phyloP scores from a whole-genome alignment of 1,140 invertebrate genomes.

The Vanessa tameamea region DNA sequence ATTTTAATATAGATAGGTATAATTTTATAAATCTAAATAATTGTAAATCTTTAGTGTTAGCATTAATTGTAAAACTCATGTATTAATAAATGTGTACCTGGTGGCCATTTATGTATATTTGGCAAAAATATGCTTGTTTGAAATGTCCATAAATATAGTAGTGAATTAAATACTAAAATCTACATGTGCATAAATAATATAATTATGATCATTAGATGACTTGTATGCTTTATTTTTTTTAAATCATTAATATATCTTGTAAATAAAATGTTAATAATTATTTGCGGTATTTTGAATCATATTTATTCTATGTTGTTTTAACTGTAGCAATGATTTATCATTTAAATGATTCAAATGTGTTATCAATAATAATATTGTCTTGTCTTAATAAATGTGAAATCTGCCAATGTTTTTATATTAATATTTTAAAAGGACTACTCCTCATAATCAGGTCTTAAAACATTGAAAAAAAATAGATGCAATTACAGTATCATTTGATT shows the following conservation, averaged over 20 bases:
- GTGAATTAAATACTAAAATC: background rate
- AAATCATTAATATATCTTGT: constrained; percentile 14
- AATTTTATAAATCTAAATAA: background rate
- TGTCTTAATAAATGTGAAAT: constrained; percentile 36
- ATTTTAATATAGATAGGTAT: constrained; percentile 6
- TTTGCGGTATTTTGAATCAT: constrained; percentile 18
- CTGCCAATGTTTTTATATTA: constrained; percentile 7
- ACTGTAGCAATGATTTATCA: constrained; percentile 11
- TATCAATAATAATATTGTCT: constrained; percentile 9
- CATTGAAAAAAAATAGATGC: constrained; percentile 38
- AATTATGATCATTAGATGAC: constrained; percentile 1
- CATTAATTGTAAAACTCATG: constrained; percentile 29
- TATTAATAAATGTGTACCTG: constrained; percentile 58
- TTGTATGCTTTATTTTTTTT: constrained; percentile 12
- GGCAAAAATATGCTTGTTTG: constrained; percentile 47
- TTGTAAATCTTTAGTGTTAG: constrained; percentile 14
- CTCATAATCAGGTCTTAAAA: too few species aligned
- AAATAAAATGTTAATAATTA: constrained; percentile 9
- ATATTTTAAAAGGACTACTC: background rate
- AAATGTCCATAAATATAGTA: constrained; percentile 38
- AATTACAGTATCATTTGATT: constrained; percentile 72
- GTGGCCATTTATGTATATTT: constrained; percentile 37
- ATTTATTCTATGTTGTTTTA: constrained; percentile 11
- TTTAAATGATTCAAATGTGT: constrained; percentile 25
- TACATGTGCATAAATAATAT: background rate